These are phyloP conservation scores for Clarias magur DNA, from an alignment of 2,113 vertebrate genomes.

Conservation along the genomic window DNA sequence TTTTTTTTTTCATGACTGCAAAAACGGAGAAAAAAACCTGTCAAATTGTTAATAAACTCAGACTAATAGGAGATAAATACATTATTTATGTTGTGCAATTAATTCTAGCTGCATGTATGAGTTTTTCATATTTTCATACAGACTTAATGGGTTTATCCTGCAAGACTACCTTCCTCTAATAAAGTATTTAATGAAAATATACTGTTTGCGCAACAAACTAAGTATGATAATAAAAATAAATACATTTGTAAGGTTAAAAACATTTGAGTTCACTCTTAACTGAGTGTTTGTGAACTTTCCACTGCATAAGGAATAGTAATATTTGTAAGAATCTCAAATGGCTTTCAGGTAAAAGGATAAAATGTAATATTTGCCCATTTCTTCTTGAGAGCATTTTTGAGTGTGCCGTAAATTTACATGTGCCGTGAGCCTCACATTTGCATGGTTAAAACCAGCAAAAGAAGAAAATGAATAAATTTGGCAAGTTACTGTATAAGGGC, in stretches of 20 bases:
- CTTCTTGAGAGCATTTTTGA: slow-evolving; percentile 16
- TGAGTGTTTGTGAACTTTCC: not conserved
- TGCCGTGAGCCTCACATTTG: slow-evolving; percentile 57
- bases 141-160: not conserved
- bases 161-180: not conserved
- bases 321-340: not conserved
- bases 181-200: not conserved
- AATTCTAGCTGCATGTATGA: not conserved
- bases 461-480: slow-evolving; percentile 65
- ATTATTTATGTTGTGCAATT: not conserved
- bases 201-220: not conserved
- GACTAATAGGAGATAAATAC: not conserved
- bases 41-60: not conserved
- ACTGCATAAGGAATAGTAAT: not conserved
- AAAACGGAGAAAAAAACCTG: too few species aligned
- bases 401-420: not conserved
- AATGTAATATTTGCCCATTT: slow-evolving; percentile 8
- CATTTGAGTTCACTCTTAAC: not conserved
- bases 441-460: slow-evolving; percentile 50
- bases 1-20: too few species aligned
- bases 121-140: not conserved
- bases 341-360: not conserved
- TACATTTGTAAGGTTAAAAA: not conserved
- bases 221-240: not conserved
- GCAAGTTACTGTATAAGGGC: slow-evolving; percentile 63